Evolutionary conservation across 1,140 invertebrate genomes (phyloP).

Genomic region (Ptiloglossa arizonensis): DNA sequence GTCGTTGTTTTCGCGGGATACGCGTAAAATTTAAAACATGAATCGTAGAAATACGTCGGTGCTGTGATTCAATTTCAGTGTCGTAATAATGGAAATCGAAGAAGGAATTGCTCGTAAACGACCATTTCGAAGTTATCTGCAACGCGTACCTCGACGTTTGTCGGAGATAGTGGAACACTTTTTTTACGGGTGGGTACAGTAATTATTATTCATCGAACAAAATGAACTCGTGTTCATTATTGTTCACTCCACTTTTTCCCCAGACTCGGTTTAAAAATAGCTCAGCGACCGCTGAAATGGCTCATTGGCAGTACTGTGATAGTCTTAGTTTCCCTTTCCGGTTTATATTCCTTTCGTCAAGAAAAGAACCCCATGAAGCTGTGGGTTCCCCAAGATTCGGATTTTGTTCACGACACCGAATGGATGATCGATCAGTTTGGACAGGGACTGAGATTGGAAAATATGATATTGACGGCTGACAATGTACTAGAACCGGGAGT

Average conservation of each 20-base stretch:
- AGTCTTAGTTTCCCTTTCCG: slow-evolving; percentile 75
- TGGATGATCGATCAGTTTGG: slow-evolving; percentile 88
- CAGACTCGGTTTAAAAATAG: slow-evolving; percentile 76
- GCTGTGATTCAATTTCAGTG: slow-evolving; percentile 21
- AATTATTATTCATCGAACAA: not conserved
- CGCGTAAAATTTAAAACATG: slow-evolving; percentile 10
- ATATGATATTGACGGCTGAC: slow-evolving; percentile 84
- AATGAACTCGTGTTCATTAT: not conserved
- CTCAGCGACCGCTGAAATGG: slow-evolving; percentile 72
- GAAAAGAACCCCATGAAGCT: slow-evolving; percentile 87
- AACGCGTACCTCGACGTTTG: slow-evolving; percentile 68
- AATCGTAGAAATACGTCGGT: not conserved
- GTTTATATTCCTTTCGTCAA: slow-evolving; percentile 75
- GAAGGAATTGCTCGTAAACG: slow-evolving; percentile 39
- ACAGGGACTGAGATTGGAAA: slow-evolving; percentile 84
- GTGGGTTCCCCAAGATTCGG: slow-evolving; percentile 87
- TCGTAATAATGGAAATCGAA: slow-evolving; percentile 64
- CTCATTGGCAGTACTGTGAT: slow-evolving; percentile 72
- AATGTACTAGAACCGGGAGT: slow-evolving; percentile 85
- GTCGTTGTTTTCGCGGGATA: too few species aligned
- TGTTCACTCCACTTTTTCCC: slow-evolving; percentile 10
- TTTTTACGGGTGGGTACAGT: slow-evolving; percentile 73
- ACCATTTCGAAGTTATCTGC: slow-evolving; percentile 41
- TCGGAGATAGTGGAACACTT: slow-evolving; percentile 72
- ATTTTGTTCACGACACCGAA: slow-evolving; percentile 86